Percentiles rank a stretch among this genome's conserved stretches.
Evolutionary conservation across 2,113 vertebrate species (phyloP).

Genomic region (Papio anubis): DNA sequence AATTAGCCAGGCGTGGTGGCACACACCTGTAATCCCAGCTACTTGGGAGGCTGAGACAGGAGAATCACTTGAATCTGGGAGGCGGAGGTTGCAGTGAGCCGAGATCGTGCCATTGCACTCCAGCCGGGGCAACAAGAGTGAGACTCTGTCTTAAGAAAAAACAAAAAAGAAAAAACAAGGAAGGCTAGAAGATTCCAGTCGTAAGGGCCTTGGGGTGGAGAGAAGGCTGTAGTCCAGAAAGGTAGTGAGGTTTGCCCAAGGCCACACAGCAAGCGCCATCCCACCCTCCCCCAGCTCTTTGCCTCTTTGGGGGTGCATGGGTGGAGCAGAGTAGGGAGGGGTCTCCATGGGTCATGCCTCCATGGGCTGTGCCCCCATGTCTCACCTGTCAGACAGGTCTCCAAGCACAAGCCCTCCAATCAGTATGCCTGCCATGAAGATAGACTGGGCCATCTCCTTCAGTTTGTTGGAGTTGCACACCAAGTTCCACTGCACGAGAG

Average conservation of each 20-base stretch:
- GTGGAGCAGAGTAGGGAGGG: neutral
- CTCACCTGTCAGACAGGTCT: conserved; percentile 82
- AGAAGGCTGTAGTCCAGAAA: neutral
- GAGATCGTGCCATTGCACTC: too few species aligned
- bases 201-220: neutral
- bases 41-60: too few species aligned
- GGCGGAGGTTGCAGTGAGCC: too few species aligned
- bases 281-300: neutral
- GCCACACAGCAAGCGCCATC: neutral
- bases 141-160: too few species aligned
- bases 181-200: neutral
- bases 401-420: conserved; percentile 80
- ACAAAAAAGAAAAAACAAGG: neutral
- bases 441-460: conserved; percentile 83
- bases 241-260: neutral
- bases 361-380: accelerated
- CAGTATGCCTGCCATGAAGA: conserved; percentile 83
- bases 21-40: too few species aligned
- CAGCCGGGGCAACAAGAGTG: too few species aligned
- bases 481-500: conserved; percentile 81
- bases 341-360: neutral
- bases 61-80: too few species aligned
- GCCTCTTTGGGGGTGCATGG: neutral
- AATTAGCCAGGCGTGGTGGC: too few species aligned
- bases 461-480: conserved; percentile 79